Evolutionary conservation across 2,797 vertebrate species (phyloP), one percentile per base, ranked within the genome.

Genomic region (Triplophysa bombifrons): DNA sequence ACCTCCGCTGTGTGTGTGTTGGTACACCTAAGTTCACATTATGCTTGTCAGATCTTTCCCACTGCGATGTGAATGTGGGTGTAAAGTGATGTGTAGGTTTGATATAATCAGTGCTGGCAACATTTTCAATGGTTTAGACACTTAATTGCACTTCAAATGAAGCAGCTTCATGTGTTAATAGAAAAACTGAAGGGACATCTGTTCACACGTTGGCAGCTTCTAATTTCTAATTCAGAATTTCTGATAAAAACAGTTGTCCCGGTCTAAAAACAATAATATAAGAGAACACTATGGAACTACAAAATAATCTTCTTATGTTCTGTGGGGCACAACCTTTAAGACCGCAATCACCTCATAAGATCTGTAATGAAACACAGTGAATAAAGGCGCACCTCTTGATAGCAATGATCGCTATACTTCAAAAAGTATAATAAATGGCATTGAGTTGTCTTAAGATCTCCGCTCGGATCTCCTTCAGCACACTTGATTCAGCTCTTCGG

Each of bases 401-500:
- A 67, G 34, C 53, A 46, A 11, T 56, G 38, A 53, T 53, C 51
- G 6, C 51, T 66, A 44, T 41, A 51, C 41, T 77, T 77, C 4
- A 60, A 46, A 68, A 68, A 56, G 51, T 46, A 58, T 51, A 63
- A 51, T 53, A 61, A 71, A 61, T 61, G 76, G 19, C 38, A 48
- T n/a, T 61, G 55, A 56, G 53, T n/a, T 56, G 19, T 56, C n/a
- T 20, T 20, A 30, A 77, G 17, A 61, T 69, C 65, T 46, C 44
- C 46, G 2, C 13, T 20, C 53, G 68, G 65, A 65, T 69, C 74
- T 70, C 75, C 66, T 9, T 27, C 69, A 72, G 69, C 77, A 80
- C 77, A 80, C 51, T 41, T 67, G 70, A 48, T 66, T 72, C 77
- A 72, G 76, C 76, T 70, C 41, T 51, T 78, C 76, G 50, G 2